Conservation (phyloP, 2,888 invertebrate species). For the Andrena bucephala region DNA sequence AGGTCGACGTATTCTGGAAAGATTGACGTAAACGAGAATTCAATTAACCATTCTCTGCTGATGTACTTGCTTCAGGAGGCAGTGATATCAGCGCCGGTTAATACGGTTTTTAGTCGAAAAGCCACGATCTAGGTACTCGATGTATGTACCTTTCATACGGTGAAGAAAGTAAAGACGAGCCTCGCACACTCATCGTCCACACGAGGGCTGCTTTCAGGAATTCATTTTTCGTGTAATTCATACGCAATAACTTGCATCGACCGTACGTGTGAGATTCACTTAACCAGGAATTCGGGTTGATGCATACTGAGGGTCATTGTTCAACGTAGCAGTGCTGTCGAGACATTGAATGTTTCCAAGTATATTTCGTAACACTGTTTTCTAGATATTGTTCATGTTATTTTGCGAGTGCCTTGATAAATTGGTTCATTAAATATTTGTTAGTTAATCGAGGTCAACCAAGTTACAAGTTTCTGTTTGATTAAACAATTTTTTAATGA, state of each 20-base stretch:
- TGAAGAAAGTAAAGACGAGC: neutral
- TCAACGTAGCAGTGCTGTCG: neutral
- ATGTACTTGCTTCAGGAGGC: constrained; percentile 13
- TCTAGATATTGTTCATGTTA: neutral
- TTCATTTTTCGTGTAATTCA: neutral
- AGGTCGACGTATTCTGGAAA: constrained; percentile 31
- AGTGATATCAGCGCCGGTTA: neutral
- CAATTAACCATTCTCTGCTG: constrained; percentile 55
- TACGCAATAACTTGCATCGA: neutral
- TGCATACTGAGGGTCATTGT: neutral
- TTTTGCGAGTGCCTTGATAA: neutral
- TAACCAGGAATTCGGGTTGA: neutral
- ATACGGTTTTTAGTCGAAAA: neutral
- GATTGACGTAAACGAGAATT: constrained; percentile 54
- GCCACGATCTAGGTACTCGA: constrained; percentile 1
- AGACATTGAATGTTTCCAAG: neutral
- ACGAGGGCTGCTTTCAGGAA: neutral
- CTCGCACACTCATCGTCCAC: too few relatives aligned
- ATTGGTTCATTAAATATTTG: too few relatives aligned
- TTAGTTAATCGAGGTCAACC: too few relatives aligned
- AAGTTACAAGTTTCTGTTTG: too few relatives aligned
- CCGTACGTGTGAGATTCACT: neutral
- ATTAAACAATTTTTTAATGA: too few relatives aligned
- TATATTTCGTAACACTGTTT: too few relatives aligned
- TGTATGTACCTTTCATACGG: neutral